Conservation (phyloP, 2,888 invertebrate species). For the Gerris lacustris region DNA sequence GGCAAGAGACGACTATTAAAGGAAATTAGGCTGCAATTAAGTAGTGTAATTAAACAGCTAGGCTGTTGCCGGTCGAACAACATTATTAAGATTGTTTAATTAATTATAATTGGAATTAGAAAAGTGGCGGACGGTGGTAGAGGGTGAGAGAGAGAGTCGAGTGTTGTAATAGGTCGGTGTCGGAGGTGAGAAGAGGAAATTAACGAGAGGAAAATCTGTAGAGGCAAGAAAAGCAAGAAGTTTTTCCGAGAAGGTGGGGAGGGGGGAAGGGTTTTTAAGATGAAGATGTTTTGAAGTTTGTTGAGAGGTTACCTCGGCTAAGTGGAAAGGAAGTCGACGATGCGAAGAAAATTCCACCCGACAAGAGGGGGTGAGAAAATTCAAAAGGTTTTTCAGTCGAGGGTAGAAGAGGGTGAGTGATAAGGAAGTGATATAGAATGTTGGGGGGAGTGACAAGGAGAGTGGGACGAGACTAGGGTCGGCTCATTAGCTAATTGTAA, state of each 20-base stretch:
- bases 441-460: too few relatives aligned
- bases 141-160: not conserved
- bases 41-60: not conserved
- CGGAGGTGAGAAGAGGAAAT: not conserved
- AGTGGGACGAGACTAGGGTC: not conserved
- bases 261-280: not conserved
- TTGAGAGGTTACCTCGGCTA: too few relatives aligned
- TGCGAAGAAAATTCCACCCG: too few relatives aligned
- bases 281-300: not conserved
- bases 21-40: not conserved
- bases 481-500: conserved; percentile 3
- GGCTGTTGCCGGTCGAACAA: not conserved
- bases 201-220: not conserved
- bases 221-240: not conserved
- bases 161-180: not conserved
- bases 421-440: not conserved
- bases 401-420: not conserved
- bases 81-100: not conserved
- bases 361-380: too few relatives aligned
- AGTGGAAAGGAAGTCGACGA: too few relatives aligned
- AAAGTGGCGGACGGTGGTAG: not conserved
- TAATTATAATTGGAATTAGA: conserved; percentile 1
- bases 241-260: not conserved
- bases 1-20: not conserved
- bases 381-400: too few relatives aligned